Conservation (phyloP, 2,888 invertebrate genomes). For the Epiperipatus broadwayi region DNA sequence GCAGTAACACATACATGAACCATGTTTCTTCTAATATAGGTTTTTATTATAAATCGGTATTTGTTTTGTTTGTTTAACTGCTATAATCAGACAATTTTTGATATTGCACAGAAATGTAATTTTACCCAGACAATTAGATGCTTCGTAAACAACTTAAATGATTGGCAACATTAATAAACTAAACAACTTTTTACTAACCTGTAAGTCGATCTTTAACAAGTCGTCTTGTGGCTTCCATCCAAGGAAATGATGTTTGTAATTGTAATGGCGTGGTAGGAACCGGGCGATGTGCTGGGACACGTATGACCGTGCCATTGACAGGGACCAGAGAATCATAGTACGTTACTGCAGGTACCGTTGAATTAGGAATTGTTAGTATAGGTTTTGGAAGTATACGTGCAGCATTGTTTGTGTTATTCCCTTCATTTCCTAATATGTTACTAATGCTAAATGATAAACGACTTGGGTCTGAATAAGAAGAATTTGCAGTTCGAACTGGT, state of each 20-base stretch:
- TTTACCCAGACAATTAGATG: no score
- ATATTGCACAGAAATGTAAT: no score
- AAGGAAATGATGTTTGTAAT: constrained; percentile 16
- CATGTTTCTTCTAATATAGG: no score
- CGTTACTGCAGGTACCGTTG: constrained; percentile 3
- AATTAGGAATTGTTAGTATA: constrained; percentile 9
- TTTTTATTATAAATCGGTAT: no score
- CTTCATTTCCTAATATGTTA: constrained; percentile 41
- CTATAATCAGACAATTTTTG: no score
- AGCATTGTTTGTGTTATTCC: constrained; percentile 10
- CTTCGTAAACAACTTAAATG: no score
- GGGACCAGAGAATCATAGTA: constrained; percentile 14
- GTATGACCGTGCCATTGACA: constrained; percentile 23
- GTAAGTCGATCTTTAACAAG: constrained; percentile 62
- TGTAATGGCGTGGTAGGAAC: constrained; percentile 36
- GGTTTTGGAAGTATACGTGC: constrained; percentile 6
- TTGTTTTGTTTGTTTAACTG: no score
- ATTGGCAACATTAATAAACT: no score
- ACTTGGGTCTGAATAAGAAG: not conserved
- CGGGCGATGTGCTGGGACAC: constrained; percentile 43
- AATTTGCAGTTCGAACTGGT: constrained; percentile 19
- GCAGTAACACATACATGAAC: no score
- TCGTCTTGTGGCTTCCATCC: constrained; percentile 54
- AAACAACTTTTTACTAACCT: no score
- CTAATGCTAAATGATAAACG: constrained; percentile 57